Conservation (phyloP, 2,113 vertebrate species). For the Larimichthys polyactis region DNA sequence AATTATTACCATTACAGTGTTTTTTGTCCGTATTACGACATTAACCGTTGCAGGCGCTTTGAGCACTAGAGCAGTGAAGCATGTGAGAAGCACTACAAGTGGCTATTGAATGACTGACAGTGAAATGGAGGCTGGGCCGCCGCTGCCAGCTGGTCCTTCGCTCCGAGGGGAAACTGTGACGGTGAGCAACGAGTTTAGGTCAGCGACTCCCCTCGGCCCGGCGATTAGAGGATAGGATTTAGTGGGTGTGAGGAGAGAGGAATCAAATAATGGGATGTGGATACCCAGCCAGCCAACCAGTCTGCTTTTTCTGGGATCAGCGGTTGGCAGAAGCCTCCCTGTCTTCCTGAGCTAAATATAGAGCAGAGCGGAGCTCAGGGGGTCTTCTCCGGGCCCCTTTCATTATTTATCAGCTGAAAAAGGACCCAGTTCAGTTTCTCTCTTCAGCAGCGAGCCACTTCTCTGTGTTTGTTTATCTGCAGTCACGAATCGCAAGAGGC, state of each 20-base stretch:
- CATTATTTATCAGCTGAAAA: slow-evolving; percentile 83
- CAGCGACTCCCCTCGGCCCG: slow-evolving; percentile 18
- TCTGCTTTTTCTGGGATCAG: slow-evolving; percentile 29
- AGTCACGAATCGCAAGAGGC: slow-evolving; percentile 16
- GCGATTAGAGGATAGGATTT: slow-evolving; percentile 31
- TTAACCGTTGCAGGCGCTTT: background rate
- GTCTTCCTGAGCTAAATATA: slow-evolving; percentile 76
- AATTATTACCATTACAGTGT: background rate
- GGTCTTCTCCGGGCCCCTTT: slow-evolving; percentile 69
- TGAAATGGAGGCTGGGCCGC: slow-evolving; percentile 40
- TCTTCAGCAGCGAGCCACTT: slow-evolving; percentile 27
- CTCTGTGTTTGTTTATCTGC: slow-evolving; percentile 27
- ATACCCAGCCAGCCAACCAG: slow-evolving; percentile 27
- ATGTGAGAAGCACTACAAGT: slow-evolving; percentile 34
- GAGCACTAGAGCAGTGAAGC: slow-evolving; percentile 13
- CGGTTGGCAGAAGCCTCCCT: slow-evolving; percentile 45
- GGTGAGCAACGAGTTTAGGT: slow-evolving; percentile 27
- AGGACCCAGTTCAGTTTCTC: slow-evolving; percentile 77
- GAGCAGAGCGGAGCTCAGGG: slow-evolving; percentile 63
- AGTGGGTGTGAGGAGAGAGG: slow-evolving; percentile 25
- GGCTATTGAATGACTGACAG: slow-evolving; percentile 52
- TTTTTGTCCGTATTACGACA: background rate
- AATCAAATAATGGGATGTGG: slow-evolving; percentile 54
- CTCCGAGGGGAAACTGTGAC: slow-evolving; percentile 16
- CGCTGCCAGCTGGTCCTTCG: slow-evolving; percentile 47